A percentile compares a stretch with the other conserved stretches of the same genome.
phyloP scores from a whole-genome alignment of 2,797 vertebrate genomes.

The Pampus argenteus region DNA sequence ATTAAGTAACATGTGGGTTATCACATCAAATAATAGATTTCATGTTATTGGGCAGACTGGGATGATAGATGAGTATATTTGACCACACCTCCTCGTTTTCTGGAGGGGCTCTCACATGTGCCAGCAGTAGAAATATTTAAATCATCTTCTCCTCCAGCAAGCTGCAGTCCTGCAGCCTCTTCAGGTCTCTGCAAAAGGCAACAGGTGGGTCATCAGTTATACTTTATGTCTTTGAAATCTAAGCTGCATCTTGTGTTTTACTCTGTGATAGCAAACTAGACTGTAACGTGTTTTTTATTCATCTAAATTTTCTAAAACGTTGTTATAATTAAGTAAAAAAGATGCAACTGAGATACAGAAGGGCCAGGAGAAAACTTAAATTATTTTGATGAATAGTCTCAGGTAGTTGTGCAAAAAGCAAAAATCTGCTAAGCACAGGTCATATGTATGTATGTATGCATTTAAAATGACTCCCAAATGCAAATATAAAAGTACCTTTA shows the following conservation, averaged over 20 bases:
- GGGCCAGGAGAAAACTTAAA: background rate
- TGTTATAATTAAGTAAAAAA: background rate
- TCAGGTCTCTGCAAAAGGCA: background rate
- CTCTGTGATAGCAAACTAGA: background rate
- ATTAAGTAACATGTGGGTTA: background rate
- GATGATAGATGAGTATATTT: constrained; percentile 36
- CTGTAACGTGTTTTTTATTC: background rate
- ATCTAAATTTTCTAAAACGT: background rate
- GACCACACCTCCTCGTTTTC: constrained; percentile 66
- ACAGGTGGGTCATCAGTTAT: constrained; percentile 54
- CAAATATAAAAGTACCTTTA: background rate
- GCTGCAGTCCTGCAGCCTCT: constrained; percentile 30
- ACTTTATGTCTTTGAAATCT: background rate
- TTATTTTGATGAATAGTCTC: background rate
- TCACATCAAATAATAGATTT: background rate
- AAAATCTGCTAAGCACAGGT: too few relatives aligned
- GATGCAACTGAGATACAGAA: background rate
- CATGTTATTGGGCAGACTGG: background rate
- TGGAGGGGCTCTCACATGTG: constrained; percentile 9
- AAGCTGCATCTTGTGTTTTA: background rate
- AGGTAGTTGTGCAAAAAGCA: background rate
- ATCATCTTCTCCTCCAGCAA: constrained; percentile 15
- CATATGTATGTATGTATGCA: too few relatives aligned
- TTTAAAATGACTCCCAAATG: background rate
- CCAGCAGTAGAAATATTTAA: constrained; percentile 53